Conservation (phyloP, 2,113 vertebrate species). For the Chaetorhynchus papuensis region DNA sequence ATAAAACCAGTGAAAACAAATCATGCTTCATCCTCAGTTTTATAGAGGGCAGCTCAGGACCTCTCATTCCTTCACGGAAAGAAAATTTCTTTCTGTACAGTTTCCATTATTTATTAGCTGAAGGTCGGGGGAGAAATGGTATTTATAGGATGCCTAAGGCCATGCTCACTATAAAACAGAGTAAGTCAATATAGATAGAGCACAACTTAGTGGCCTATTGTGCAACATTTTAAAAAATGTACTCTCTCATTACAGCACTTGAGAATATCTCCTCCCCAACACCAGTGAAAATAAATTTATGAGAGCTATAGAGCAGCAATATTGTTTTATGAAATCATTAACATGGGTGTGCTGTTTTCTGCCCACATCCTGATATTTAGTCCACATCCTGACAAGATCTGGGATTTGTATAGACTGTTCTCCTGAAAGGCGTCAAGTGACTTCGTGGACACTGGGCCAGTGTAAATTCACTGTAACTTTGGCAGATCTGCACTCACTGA, state of each 20-base stretch:
- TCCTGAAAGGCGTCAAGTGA: constrained; percentile 6
- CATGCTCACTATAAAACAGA: constrained; percentile 64
- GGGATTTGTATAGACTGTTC: not conserved
- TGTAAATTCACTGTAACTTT: not conserved
- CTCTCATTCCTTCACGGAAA: constrained; percentile 62
- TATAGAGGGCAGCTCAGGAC: constrained; percentile 60
- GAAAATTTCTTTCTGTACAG: constrained; percentile 58
- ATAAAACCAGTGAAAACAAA: constrained; percentile 41
- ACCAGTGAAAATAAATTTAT: constrained; percentile 20
- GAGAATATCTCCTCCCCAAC: not conserved
- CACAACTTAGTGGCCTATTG: constrained; percentile 30
- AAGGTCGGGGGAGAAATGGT: constrained; percentile 51
- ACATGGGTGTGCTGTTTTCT: not conserved
- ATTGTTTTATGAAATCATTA: constrained; percentile 25
- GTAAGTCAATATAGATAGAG: constrained; percentile 54
- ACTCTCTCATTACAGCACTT: not conserved
- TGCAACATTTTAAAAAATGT: constrained; percentile 5
- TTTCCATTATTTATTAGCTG: constrained; percentile 73
- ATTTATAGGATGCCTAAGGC: constrained; percentile 73
- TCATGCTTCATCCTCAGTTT: constrained; percentile 59
- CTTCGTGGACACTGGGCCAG: not conserved
- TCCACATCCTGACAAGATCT: not conserved
- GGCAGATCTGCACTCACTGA: not conserved
- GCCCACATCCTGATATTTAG: constrained; percentile 21
- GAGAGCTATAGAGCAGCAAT: not conserved